Conservation (phyloP, 1,140 invertebrate genomes). For the Anthonomus grandis region DNA sequence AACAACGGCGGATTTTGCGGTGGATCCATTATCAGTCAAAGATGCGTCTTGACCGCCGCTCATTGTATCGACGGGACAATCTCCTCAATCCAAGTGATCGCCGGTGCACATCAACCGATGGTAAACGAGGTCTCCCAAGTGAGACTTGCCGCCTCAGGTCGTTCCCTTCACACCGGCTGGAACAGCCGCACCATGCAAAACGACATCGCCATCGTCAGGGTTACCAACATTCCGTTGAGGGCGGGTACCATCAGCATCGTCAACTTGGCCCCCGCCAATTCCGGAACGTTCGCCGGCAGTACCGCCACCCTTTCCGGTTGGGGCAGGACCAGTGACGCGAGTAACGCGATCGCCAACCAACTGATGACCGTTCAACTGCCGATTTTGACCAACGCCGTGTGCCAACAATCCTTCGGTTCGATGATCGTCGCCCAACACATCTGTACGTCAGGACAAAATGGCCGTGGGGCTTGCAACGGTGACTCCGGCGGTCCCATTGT, state of each 20-base stretch:
- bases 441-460: conserved; percentile 21
- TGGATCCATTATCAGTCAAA: conserved; percentile 11
- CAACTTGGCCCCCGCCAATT: conserved; percentile 9
- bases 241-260: neutral
- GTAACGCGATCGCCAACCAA: conserved; percentile 5
- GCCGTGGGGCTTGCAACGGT: conserved; percentile 22
- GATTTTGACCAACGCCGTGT: conserved; percentile 16
- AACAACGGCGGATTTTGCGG: conserved; percentile 18
- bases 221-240: neutral
- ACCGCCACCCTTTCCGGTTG: conserved; percentile 17
- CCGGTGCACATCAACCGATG: conserved; percentile 18
- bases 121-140: conserved; percentile 13
- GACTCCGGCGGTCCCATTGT: conserved; percentile 31
- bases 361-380: conserved; percentile 10
- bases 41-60: conserved; percentile 14
- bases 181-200: conserved; percentile 2
- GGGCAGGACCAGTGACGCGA: conserved; percentile 21
- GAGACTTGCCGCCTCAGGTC: neutral
- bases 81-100: conserved; percentile 1
- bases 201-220: conserved; percentile 15
- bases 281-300: conserved; percentile 15
- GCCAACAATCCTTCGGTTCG: conserved; percentile 1
- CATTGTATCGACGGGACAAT: conserved; percentile 9
- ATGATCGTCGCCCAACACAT: conserved; percentile 15
- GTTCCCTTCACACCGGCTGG: conserved; percentile 10